Conservation (phyloP, 2,797 vertebrate genomes). For the Falco cherrug region DNA sequence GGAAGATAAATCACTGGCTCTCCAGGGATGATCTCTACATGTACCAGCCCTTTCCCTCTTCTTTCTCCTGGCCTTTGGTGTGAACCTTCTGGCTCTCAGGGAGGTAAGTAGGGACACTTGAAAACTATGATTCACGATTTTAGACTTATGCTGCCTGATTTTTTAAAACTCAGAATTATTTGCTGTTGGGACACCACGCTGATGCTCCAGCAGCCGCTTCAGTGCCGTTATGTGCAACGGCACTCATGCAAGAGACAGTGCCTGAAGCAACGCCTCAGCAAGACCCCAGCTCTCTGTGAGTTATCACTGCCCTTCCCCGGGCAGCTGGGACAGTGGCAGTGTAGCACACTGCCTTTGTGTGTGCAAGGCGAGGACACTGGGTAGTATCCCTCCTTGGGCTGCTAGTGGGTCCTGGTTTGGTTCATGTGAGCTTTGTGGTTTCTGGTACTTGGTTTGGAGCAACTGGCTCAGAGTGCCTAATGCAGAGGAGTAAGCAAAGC, state of each 20-base stretch:
- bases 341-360: background rate
- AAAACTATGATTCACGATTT: background rate
- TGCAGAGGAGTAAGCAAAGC: background rate
- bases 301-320: background rate
- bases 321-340: background rate
- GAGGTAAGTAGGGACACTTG: background rate
- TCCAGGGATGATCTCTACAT: background rate
- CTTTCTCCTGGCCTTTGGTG: background rate
- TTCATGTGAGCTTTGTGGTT: background rate
- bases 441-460: background rate
- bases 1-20: background rate
- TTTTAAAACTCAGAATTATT: background rate
- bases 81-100: background rate
- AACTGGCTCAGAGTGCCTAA: background rate
- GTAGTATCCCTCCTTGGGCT: background rate
- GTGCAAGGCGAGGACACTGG: background rate
- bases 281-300: background rate
- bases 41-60: background rate
- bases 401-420: background rate
- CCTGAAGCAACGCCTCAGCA: background rate
- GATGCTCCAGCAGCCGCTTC: background rate
- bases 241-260: rapidly evolving
- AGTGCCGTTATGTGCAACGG: background rate
- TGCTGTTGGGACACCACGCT: background rate
- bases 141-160: background rate